These are phyloP conservation scores for Sebastes baramenuke DNA, from an alignment of 2,797 vertebrate genomes.

Conservation along the genomic window DNA sequence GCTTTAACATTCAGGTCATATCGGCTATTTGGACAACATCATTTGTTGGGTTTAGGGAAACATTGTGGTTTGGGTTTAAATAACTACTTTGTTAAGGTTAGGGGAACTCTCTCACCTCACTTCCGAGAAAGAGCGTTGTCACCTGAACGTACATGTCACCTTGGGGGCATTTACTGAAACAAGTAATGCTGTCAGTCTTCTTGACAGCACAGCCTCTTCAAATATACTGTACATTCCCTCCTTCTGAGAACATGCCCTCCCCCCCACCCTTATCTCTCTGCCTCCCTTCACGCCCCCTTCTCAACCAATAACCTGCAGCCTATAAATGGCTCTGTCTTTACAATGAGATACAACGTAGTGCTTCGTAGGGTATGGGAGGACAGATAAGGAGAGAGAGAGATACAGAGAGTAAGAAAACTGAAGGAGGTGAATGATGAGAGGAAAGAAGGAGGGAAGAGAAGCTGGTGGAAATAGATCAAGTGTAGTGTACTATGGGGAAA, in stretches of 20 bases:
- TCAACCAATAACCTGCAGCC: slow-evolving; percentile 45
- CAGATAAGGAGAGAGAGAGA: slow-evolving; percentile 31
- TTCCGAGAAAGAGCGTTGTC: not conserved
- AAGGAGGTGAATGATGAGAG: not conserved
- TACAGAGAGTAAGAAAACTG: not conserved
- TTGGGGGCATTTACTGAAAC: not conserved
- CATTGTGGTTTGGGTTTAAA: not conserved
- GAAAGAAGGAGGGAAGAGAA: not conserved
- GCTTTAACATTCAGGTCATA: no score
- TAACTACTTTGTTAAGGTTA: not conserved
- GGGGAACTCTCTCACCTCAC: not conserved
- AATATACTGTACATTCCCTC: not conserved
- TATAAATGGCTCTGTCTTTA: slow-evolving; percentile 44
- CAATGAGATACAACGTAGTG: slow-evolving; percentile 25
- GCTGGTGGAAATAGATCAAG: slow-evolving; percentile 33
- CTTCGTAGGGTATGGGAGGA: slow-evolving; percentile 5
- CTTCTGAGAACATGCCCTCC: not conserved
- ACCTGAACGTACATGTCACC: not conserved
- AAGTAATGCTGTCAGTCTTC: not conserved
- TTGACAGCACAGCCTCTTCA: not conserved
- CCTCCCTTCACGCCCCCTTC: slow-evolving; percentile 14
- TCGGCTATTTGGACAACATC: not conserved
- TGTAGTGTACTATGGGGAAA: slow-evolving; percentile 8
- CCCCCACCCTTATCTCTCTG: not conserved
- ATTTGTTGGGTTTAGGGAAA: not conserved